A percentile compares a stretch with the other conserved stretches of the same genome.
Evolutionary conservation across 2,797 vertebrate species (phyloP).

Genomic region (Aldrovandia affinis): DNA sequence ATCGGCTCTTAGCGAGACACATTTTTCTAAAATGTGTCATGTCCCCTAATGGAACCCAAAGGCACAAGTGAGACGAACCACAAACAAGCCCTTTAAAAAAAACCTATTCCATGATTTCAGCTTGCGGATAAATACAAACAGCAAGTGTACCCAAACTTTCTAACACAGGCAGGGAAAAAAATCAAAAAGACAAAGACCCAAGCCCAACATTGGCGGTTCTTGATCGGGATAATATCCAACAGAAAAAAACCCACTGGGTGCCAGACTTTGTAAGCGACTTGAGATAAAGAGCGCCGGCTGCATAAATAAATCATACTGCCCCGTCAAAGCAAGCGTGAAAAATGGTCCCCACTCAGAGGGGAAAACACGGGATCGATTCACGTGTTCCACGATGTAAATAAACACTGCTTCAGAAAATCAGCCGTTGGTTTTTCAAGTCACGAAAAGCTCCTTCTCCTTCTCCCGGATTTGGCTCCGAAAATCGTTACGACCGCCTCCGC

Average conservation of each 20-base stretch:
- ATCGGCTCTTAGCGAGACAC: not conserved
- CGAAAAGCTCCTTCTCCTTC: not conserved
- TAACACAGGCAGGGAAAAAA: not conserved
- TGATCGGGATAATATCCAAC: not conserved
- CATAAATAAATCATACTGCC: slow-evolving; percentile 14
- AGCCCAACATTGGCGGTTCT: not conserved
- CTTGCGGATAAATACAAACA: not conserved
- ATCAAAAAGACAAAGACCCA: not conserved
- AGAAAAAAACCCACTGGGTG: not conserved
- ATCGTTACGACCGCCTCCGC: not conserved
- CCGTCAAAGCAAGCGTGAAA: slow-evolving; percentile 1
- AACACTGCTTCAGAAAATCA: not conserved
- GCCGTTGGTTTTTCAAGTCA: not conserved
- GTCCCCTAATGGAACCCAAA: not conserved
- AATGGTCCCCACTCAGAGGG: not conserved
- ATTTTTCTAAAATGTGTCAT: not conserved
- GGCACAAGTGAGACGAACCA: not conserved
- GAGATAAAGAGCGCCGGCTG: not conserved
- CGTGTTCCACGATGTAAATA: slow-evolving; percentile 7
- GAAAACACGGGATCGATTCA: slow-evolving; percentile 1
- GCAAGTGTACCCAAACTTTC: not conserved
- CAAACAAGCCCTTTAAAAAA: not conserved
- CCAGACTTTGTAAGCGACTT: slow-evolving; percentile 12
- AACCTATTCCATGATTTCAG: not conserved
- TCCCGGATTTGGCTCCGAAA: not conserved